phyloP scores from a whole-genome alignment of 2,888 invertebrate genomes.

The Patella pellucida region DNA sequence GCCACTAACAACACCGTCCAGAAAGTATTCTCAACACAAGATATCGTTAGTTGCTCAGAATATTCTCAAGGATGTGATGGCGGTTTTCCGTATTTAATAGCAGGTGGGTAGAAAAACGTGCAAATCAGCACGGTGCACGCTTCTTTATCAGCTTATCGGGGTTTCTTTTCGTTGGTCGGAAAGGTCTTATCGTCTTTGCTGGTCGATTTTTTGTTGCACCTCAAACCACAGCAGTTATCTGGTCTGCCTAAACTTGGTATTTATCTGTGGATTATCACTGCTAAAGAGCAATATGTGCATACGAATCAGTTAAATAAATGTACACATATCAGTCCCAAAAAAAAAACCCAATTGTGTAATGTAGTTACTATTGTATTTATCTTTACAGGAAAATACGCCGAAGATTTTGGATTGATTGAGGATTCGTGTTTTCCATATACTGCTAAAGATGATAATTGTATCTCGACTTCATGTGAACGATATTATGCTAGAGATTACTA shows the following conservation, averaged over 20 bases:
- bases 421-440: slow-evolving; percentile 72
- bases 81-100: slow-evolving; percentile 59
- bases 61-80: slow-evolving; percentile 70
- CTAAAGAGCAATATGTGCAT: no score
- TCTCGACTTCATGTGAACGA: slow-evolving; percentile 60
- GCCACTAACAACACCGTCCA: slow-evolving; percentile 65
- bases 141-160: background rate
- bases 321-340: no score
- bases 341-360: no score
- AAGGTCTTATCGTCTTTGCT: background rate
- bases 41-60: slow-evolving; percentile 70
- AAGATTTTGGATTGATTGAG: slow-evolving; percentile 70
- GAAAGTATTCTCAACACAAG: slow-evolving; percentile 68
- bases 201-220: no score
- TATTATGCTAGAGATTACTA: slow-evolving; percentile 70
- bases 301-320: no score
- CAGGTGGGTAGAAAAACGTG: slow-evolving; percentile 25
- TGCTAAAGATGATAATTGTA: slow-evolving; percentile 64
- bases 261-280: no score
- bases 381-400: slow-evolving; percentile 57
- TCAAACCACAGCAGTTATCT: no score
- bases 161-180: background rate
- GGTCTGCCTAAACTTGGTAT: no score
- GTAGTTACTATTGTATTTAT: no score
- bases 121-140: background rate